phyloP scores from a whole-genome alignment of 2,888 invertebrate species.

The Neoscelio sp. region DNA sequence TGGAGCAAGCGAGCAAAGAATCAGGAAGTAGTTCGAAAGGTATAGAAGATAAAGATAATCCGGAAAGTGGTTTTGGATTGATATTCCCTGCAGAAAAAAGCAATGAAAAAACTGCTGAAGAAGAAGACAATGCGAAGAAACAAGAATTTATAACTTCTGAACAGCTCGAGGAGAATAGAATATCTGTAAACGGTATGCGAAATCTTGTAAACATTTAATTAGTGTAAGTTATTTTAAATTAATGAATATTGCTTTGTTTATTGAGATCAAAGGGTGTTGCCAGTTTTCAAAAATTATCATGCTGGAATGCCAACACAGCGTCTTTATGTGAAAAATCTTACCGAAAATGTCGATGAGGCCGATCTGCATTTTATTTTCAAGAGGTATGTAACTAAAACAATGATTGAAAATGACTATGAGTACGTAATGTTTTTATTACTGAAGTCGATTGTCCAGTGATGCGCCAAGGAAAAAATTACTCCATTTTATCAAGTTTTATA shows the following conservation, averaged over 20 bases:
- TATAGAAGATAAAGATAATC: conserved; percentile 57
- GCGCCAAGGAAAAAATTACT: too few species aligned
- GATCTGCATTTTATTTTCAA: conserved; percentile 91
- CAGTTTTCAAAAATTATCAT: conserved; percentile 94
- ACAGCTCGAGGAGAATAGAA: conserved; percentile 88
- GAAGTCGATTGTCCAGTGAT: too few species aligned
- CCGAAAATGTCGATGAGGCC: conserved; percentile 90
- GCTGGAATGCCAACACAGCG: conserved; percentile 92
- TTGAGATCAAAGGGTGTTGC: conserved; percentile 88
- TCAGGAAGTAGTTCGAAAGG: conserved; percentile 11
- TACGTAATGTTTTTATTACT: too few species aligned
- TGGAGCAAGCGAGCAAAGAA: conserved; percentile 45
- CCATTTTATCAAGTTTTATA: too few species aligned
- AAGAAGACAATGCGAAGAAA: conserved; percentile 73
- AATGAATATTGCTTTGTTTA: conserved; percentile 60
- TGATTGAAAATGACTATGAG: conserved; percentile 77
- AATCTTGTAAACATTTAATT: conserved; percentile 4
- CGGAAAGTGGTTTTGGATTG: conserved; percentile 78
- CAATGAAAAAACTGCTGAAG: conserved; percentile 57
- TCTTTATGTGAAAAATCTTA: conserved; percentile 96
- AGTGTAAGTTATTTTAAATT: conserved; percentile 5
- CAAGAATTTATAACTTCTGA: conserved; percentile 85
- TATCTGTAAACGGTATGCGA: conserved; percentile 86
- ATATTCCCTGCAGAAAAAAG: conserved; percentile 77
- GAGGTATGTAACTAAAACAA: conserved; percentile 85